phyloP scores from a whole-genome alignment of 2,888 invertebrate species.

The Eristalinus sepulchralis region DNA sequence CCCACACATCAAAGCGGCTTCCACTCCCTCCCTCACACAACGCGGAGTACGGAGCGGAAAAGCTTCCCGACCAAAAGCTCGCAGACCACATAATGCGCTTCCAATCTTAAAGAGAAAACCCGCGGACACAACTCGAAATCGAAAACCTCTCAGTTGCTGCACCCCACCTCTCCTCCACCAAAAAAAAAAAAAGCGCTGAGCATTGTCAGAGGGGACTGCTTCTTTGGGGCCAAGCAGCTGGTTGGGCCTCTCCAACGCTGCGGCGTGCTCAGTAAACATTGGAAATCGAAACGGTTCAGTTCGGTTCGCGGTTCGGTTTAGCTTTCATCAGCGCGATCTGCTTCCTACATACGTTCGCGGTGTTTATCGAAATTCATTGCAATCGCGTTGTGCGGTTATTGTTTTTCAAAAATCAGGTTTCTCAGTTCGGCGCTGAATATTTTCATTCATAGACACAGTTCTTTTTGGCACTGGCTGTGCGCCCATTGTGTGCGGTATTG shows the following conservation, averaged over 20 bases:
- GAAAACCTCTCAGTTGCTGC: not conserved
- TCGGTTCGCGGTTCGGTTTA: constrained; percentile 46
- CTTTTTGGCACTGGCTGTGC: constrained; percentile 16
- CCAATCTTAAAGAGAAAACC: not conserved
- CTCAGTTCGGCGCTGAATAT: not conserved
- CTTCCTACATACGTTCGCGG: not conserved
- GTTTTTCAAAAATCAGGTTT: not conserved
- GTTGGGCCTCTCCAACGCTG: constrained; percentile 45
- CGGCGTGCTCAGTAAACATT: constrained; percentile 71
- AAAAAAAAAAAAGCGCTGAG: not conserved
- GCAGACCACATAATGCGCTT: not conserved
- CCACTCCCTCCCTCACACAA: not conserved
- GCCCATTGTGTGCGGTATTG: not conserved
- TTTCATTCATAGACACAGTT: constrained; percentile 17
- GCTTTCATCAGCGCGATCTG: not conserved
- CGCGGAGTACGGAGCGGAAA: not conserved
- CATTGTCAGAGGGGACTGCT: not conserved
- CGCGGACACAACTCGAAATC: not conserved
- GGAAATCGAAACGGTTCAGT: constrained; percentile 69
- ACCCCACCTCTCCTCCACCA: not conserved
- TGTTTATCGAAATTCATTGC: not conserved
- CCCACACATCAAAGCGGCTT: not conserved
- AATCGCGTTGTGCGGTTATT: not conserved
- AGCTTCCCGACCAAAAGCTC: not conserved
- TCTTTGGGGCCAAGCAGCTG: constrained; percentile 22